Evolutionary conservation across 2,113 vertebrate genomes (phyloP), one percentile per base, ranked within the genome.

Genomic region (Noturus placidus): DNA sequence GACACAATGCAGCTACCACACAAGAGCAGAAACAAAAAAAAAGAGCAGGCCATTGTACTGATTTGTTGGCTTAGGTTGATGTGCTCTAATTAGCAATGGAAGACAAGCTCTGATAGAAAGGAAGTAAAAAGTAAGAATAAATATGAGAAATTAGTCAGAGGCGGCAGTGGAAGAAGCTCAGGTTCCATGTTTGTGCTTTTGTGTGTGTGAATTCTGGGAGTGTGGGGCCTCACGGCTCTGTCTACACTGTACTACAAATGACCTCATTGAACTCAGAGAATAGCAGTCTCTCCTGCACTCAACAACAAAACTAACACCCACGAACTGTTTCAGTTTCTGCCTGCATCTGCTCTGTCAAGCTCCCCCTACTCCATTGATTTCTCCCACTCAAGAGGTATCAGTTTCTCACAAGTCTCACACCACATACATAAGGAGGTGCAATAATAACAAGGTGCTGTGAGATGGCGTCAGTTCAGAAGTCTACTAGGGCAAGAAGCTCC

Each of bases 91-190:
- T 81, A 69, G 76, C 46, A 87, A 33, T 57, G 52, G 59, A 80
- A 56, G 35, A 90, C 15, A 35, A 2, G 69, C 3, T 50, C 54
- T 63, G 35, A 81, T 74, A 88, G 35, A 42, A 59, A 67, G 38
- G 57, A 50, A 77, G 86, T 82, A 38, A 79, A 54, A 82, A 76
- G 22, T 50, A 84, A 46, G 57, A 81, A 65, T 74, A 88, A 67
- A 84, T 46, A 84, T n/a, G 82, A 35, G 57, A 83, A 84, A 87
- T 88, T 56, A 87, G 74, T 88, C 84, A 86, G 87, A 86, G 59
- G 33, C 74, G 25, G 19, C 76, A 54, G 33, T 27, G 20, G 8
- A 82, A 82, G 67, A 85, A 74, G 78, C 84, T 85, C 80, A 79
- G 81, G 54, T 86, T 83, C 56, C 52, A 65, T 74, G 54, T 81